Conservation (phyloP, 2,797 vertebrate species). For the Hydrocynus forskahlii region DNA sequence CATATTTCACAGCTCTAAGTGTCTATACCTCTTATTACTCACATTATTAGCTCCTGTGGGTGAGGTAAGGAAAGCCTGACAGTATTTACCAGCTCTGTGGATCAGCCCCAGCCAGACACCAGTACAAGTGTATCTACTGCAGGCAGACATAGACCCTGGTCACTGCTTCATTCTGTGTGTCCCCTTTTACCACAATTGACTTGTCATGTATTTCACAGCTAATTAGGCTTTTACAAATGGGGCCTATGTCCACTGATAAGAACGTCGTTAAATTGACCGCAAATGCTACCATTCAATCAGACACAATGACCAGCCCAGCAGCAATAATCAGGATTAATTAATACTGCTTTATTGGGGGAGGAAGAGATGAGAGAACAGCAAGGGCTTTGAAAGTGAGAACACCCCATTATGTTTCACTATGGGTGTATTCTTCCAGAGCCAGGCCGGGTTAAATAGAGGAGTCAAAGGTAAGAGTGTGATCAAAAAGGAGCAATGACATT, state of each 20-base stretch:
- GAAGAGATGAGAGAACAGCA: constrained; percentile 40
- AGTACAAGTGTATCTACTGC: constrained; percentile 73
- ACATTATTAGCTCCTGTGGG: constrained; percentile 5
- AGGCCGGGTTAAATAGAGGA: constrained; percentile 56
- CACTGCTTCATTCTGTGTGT: constrained; percentile 80
- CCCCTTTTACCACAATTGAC: constrained; percentile 84
- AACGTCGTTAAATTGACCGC: constrained; percentile 86
- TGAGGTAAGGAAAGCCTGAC: constrained; percentile 25
- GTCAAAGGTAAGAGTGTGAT: constrained; percentile 49
- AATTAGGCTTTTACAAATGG: constrained; percentile 88
- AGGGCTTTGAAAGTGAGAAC: constrained; percentile 61
- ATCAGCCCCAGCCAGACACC: constrained; percentile 58
- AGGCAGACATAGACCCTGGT: constrained; percentile 73
- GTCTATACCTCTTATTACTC: not conserved
- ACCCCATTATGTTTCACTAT: constrained; percentile 38
- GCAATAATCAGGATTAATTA: constrained; percentile 77
- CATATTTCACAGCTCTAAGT: not conserved
- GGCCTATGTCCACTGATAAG: constrained; percentile 86
- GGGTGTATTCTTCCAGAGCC: constrained; percentile 56
- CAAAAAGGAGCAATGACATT: constrained; percentile 19
- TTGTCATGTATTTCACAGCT: constrained; percentile 92
- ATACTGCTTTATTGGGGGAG: constrained; percentile 59
- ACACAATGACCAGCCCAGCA: constrained; percentile 73
- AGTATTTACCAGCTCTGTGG: constrained; percentile 29
- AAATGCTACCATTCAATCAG: constrained; percentile 84